A percentile compares a stretch with the other conserved stretches of the same genome.
Evolutionary conservation across 2,888 invertebrate genomes (phyloP).

Genomic region (Aromia moschata): DNA sequence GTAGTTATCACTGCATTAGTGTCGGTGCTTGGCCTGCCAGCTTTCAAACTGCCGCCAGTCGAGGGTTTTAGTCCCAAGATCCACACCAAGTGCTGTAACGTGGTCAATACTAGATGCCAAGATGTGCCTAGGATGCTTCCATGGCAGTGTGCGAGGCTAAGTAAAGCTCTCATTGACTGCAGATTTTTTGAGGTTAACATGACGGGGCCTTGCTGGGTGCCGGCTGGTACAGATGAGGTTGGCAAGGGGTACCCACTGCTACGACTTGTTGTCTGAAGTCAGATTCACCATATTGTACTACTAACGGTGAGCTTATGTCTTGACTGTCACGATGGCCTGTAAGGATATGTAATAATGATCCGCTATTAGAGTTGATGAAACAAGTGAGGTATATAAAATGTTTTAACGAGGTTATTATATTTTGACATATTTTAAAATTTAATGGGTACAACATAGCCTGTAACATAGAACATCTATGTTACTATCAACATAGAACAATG

Average conservation of each 20-base stretch:
- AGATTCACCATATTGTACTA: constrained; percentile 68
- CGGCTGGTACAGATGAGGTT: constrained; percentile 80
- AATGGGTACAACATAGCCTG: no score
- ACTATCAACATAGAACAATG: no score
- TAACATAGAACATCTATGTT: no score
- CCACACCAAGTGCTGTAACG: constrained; percentile 93
- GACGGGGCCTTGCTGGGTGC: constrained; percentile 87
- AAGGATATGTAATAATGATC: constrained; percentile 11
- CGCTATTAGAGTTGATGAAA: constrained; percentile 18
- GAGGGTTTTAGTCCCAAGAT: constrained; percentile 93
- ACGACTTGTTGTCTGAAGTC: constrained; percentile 95
- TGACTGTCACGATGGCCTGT: constrained; percentile 66
- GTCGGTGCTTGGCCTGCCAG: constrained; percentile 80
- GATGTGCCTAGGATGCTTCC: constrained; percentile 91
- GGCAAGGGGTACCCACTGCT: constrained; percentile 94
- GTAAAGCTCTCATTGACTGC: constrained; percentile 92
- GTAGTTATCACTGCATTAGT: constrained; percentile 91
- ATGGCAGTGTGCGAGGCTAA: constrained; percentile 90
- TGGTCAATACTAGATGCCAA: constrained; percentile 96
- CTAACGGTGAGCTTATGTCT: constrained; percentile 66
- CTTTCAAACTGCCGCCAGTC: constrained; percentile 91
- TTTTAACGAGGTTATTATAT: no score
- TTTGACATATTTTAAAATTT: no score
- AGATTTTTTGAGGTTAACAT: constrained; percentile 98
- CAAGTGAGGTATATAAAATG: no score